These are phyloP conservation scores for Ceryle rudis DNA, from an alignment of 2,797 vertebrate species.

Conservation along the genomic window DNA sequence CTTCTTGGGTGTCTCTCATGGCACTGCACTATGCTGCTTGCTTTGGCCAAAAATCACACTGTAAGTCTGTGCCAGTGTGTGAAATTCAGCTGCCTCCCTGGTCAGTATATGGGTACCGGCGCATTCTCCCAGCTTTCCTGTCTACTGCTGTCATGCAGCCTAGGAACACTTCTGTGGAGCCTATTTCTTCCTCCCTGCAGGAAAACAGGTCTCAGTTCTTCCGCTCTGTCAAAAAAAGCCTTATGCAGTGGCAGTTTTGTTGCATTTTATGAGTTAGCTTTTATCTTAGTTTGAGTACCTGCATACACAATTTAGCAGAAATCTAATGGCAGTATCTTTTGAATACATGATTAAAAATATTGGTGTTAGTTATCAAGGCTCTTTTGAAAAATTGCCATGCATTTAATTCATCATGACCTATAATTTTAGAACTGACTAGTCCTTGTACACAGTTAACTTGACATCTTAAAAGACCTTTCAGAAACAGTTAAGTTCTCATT, in stretches of 20 bases:
- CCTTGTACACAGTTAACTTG: not conserved
- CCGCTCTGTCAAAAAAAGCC: not conserved
- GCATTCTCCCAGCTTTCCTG: not conserved
- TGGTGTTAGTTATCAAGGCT: not conserved
- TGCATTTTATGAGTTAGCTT: not conserved
- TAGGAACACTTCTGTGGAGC: not conserved
- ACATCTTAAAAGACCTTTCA: not conserved
- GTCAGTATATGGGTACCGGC: fast-evolving
- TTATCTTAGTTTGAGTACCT: not conserved
- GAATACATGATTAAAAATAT: not conserved
- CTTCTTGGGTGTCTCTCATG: not conserved
- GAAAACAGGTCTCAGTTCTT: not conserved
- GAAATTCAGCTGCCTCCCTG: not conserved
- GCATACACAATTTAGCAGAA: not conserved
- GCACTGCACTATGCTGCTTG: not conserved
- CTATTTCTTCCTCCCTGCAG: not conserved
- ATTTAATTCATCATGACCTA: not conserved
- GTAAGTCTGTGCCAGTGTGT: not conserved
- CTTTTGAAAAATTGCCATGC: not conserved
- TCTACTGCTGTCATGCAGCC: fast-evolving
- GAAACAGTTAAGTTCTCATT: not conserved
- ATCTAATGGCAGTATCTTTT: not conserved
- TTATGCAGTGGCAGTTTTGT: not conserved
- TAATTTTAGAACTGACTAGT: not conserved
- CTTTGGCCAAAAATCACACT: not conserved